Evolutionary conservation across 2,797 vertebrate species (phyloP).

Genomic region (Smutsia temminckii): DNA sequence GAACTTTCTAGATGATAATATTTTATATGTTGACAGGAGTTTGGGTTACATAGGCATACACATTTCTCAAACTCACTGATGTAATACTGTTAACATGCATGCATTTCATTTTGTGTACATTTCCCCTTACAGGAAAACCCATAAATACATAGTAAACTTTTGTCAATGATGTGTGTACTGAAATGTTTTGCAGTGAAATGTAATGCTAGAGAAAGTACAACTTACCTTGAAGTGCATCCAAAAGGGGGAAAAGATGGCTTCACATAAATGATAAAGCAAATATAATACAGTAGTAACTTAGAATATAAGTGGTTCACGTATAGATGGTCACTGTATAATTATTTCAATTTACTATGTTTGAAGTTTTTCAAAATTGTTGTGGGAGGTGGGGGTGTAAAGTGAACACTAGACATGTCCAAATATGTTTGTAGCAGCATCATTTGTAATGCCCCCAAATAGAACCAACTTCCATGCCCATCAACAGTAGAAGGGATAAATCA

Average conservation of each 20-base stretch:
- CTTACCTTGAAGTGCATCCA: background rate
- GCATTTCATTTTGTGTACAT: background rate
- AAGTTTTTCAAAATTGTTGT: constrained; percentile 14
- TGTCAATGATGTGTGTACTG: background rate
- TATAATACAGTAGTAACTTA: constrained; percentile 23
- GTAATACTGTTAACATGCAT: background rate
- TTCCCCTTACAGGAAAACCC: background rate
- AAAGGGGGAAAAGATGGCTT: background rate
- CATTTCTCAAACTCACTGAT: background rate
- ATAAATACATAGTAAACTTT: background rate
- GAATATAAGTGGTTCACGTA: background rate
- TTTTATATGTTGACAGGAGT: background rate
- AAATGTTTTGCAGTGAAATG: background rate
- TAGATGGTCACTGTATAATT: background rate
- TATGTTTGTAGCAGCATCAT: background rate
- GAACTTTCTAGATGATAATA: background rate
- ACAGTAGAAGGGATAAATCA: background rate
- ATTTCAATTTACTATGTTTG: background rate
- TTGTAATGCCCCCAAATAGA: background rate
- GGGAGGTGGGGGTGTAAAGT: background rate
- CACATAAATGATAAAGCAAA: background rate
- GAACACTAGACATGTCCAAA: background rate
- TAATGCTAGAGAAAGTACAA: background rate
- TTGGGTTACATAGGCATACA: background rate
- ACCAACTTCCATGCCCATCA: background rate